phyloP scores from a whole-genome alignment of 2,113 vertebrate species.

The Anguilla rostrata region DNA sequence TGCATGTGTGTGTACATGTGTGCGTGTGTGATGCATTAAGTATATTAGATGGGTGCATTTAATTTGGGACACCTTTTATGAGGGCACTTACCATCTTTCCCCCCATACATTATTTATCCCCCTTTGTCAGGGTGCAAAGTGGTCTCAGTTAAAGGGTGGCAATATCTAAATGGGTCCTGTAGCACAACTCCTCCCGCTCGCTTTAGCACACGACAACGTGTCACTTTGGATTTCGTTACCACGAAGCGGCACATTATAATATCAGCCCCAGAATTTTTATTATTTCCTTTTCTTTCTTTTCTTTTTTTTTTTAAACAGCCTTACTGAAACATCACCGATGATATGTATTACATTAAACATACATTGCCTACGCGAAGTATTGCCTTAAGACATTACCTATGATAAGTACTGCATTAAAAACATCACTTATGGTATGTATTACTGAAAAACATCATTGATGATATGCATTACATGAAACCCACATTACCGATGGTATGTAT shows the following conservation, averaged over 20 bases:
- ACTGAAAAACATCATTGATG: too few species aligned
- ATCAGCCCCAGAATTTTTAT: slow-evolving; percentile 43
- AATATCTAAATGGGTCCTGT: slow-evolving; percentile 60
- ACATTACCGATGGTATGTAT: too few species aligned
- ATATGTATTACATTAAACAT: too few species aligned
- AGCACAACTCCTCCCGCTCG: slow-evolving; percentile 16
- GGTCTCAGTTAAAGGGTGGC: slow-evolving; percentile 49
- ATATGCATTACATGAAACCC: too few species aligned
- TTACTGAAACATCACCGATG: too few species aligned
- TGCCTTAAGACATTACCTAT: too few species aligned
- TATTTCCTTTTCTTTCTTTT: slow-evolving; percentile 35
- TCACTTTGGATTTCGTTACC: slow-evolving; percentile 57
- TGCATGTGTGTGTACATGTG: slow-evolving; percentile 18
- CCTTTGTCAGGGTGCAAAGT: slow-evolving; percentile 59
- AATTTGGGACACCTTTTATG: slow-evolving; percentile 51
- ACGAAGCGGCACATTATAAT: slow-evolving; percentile 42
- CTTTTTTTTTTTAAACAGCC: slow-evolving; percentile 21
- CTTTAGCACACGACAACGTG: slow-evolving; percentile 38
- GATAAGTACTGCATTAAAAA: too few species aligned
- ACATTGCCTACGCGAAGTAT: too few species aligned
- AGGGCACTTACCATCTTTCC: slow-evolving; percentile 44
- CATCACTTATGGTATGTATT: too few species aligned
- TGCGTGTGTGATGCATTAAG: slow-evolving; percentile 52
- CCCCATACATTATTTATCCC: slow-evolving; percentile 70
- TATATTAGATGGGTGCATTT: slow-evolving; percentile 61